Evolutionary conservation across 2,113 vertebrate genomes (phyloP).

Genomic region (Cnemophilus loriae): DNA sequence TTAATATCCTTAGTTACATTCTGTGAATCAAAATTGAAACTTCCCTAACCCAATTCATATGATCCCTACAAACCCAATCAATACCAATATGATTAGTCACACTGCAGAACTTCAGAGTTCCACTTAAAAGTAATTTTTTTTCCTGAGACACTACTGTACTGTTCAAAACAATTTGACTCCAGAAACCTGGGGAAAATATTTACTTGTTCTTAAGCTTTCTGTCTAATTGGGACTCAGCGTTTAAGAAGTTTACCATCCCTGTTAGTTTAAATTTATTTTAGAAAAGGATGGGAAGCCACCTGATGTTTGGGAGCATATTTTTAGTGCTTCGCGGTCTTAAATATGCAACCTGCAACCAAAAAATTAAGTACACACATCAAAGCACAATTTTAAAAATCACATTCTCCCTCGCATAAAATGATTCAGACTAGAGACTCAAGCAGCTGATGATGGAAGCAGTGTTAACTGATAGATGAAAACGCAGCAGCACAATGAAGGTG

Average conservation of each 20-base stretch:
- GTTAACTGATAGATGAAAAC: conserved; percentile 19
- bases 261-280: not conserved
- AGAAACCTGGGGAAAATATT: not conserved
- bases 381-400: conserved; percentile 11
- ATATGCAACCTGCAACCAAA: conserved; percentile 8
- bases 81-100: conserved; percentile 44
- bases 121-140: not conserved
- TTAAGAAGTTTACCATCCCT: not conserved
- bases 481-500: conserved; percentile 44
- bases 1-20: not conserved
- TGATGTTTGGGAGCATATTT: not conserved
- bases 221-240: not conserved
- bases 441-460: conserved; percentile 15
- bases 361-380: conserved; percentile 19
- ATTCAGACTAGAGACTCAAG: conserved; percentile 15
- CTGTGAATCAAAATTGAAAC: not conserved
- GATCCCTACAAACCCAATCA: not conserved
- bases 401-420: not conserved
- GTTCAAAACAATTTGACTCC: not conserved
- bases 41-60: not conserved
- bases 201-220: not conserved
- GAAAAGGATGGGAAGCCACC: not conserved
- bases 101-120: conserved; percentile 43
- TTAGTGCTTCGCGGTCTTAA: conserved; percentile 11
- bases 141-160: not conserved